phyloP scores from a whole-genome alignment of 2,113 vertebrate species.

The Trochalopteron elliotii region DNA sequence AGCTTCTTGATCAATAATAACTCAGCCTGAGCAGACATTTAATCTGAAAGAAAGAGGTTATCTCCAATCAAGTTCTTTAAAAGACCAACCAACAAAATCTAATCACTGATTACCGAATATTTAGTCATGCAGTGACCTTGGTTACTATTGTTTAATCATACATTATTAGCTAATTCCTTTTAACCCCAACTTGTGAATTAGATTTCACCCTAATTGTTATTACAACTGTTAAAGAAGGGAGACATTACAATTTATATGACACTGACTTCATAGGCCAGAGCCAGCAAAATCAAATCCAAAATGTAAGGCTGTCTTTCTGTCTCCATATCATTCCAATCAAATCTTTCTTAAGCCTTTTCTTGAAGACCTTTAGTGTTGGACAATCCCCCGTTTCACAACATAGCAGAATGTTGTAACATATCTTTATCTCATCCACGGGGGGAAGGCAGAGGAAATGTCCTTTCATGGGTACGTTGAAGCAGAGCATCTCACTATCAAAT shows the following conservation, averaged over 20 bases:
- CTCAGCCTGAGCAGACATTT: slow-evolving; percentile 52
- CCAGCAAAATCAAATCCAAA: neutral
- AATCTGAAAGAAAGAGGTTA: slow-evolving; percentile 74
- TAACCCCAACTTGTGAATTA: neutral
- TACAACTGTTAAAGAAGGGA: neutral
- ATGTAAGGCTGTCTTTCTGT: neutral
- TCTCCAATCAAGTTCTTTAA: slow-evolving; percentile 66
- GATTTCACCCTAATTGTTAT: slow-evolving; percentile 7
- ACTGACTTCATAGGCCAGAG: neutral
- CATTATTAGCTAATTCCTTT: slow-evolving; percentile 64
- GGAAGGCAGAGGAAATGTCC: neutral
- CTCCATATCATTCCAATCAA: neutral
- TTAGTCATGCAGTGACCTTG: slow-evolving; percentile 60
- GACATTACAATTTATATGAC: neutral
- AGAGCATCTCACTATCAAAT: neutral
- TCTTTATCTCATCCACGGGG: neutral
- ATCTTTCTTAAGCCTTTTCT: neutral
- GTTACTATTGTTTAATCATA: slow-evolving; percentile 47
- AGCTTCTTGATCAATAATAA: slow-evolving; percentile 70
- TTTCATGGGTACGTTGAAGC: neutral
- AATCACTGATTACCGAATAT: slow-evolving; percentile 60
- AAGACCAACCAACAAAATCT: slow-evolving; percentile 50
- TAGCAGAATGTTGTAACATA: neutral
- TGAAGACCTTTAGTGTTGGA: neutral
- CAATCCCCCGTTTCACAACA: neutral